Conservation (phyloP, 2,113 vertebrate species). For the Hemichromis elongatus region DNA sequence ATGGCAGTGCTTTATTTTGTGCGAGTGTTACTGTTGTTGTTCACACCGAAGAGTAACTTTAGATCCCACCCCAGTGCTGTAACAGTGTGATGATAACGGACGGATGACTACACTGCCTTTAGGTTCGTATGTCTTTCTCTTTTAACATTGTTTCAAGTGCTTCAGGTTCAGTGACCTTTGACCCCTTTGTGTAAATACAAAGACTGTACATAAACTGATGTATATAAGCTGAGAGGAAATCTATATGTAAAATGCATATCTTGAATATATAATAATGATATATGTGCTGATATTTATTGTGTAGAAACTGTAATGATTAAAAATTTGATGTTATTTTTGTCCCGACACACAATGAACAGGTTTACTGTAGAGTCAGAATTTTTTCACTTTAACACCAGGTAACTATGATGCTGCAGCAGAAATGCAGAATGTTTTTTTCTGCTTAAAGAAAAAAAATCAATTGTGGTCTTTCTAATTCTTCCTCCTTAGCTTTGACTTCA, state of each 20-base stretch:
- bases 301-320: conserved; percentile 68
- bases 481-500: conserved; percentile 22
- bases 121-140: conserved; percentile 49
- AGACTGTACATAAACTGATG: conserved; percentile 74
- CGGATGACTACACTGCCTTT: conserved; percentile 65
- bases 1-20: conserved; percentile 42
- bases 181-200: conserved; percentile 71
- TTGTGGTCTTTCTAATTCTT: conserved; percentile 15
- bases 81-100: conserved; percentile 22
- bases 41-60: conserved; percentile 11
- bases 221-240: conserved; percentile 73
- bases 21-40: conserved; percentile 23
- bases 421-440: conserved; percentile 23
- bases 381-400: conserved; percentile 60
- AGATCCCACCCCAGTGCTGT: conserved; percentile 3
- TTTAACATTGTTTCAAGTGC: conserved; percentile 67
- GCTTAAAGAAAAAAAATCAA: conserved; percentile 15
- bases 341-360: conserved; percentile 67
- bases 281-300: conserved; percentile 76
- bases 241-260: conserved; percentile 74
- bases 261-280: conserved; percentile 72
- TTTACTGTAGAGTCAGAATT: conserved; percentile 58
- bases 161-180: conserved; percentile 66
- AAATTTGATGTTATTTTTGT: conserved; percentile 71
- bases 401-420: conserved; percentile 54